A percentile compares a stretch with the other conserved stretches of the same genome.
Evolutionary conservation across 2,797 vertebrate genomes (phyloP).

Genomic region (Triplophysa bombifrons): DNA sequence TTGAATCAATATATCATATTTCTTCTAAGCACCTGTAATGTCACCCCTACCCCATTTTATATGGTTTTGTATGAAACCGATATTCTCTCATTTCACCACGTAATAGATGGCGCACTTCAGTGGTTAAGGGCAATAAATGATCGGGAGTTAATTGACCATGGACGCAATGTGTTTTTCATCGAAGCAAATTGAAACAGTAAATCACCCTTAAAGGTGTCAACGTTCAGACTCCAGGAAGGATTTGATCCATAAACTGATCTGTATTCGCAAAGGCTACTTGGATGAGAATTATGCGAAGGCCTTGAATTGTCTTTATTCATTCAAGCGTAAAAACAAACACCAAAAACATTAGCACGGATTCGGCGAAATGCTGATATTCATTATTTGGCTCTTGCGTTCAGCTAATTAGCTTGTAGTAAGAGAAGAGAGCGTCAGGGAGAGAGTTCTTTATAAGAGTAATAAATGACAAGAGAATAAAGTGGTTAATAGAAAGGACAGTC

Average conservation of each 20-base stretch:
- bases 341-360: slow-evolving; percentile 22
- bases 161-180: slow-evolving; percentile 66
- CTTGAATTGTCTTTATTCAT: slow-evolving; percentile 30
- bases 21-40: slow-evolving; percentile 1
- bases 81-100: slow-evolving; percentile 11
- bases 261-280: slow-evolving; percentile 43
- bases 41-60: slow-evolving; percentile 12
- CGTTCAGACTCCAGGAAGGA: slow-evolving; percentile 42
- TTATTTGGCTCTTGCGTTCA: slow-evolving; percentile 41
- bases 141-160: slow-evolving; percentile 68
- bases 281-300: slow-evolving; percentile 32
- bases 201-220: slow-evolving; percentile 69
- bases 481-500: slow-evolving; percentile 10
- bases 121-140: slow-evolving; percentile 39
- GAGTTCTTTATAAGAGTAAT: slow-evolving; percentile 27
- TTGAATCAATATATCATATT: slow-evolving; percentile 9
- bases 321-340: slow-evolving; percentile 51
- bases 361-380: slow-evolving; percentile 27
- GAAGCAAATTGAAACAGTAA: slow-evolving; percentile 70
- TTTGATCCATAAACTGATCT: slow-evolving; percentile 55
- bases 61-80: background rate
- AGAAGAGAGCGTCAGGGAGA: slow-evolving; percentile 28
- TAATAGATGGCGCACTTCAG: slow-evolving; percentile 12
- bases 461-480: slow-evolving; percentile 32
- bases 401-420: slow-evolving; percentile 46